These are phyloP conservation scores for Pempheris klunzingeri DNA, from an alignment of 2,797 vertebrate genomes.

Conservation along the genomic window DNA sequence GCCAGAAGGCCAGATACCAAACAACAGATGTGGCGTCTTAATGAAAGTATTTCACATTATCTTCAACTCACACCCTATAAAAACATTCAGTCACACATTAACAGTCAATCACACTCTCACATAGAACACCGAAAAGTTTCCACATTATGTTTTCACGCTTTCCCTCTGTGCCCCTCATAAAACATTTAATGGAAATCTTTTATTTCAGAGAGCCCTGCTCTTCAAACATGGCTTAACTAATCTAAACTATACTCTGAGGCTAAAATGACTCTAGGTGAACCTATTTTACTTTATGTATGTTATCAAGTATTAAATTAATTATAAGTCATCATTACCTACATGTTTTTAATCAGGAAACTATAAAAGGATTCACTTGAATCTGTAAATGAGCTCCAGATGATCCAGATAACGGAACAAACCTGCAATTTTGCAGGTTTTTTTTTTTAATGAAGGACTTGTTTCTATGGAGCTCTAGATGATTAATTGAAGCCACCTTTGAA, in stretches of 20 bases:
- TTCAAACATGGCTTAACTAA: neutral
- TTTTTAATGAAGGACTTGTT: neutral
- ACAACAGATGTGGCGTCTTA: conserved; percentile 52
- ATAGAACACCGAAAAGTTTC: neutral
- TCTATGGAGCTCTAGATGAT: neutral
- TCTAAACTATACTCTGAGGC: neutral
- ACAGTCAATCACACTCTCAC: neutral
- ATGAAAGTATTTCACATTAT: conserved; percentile 22
- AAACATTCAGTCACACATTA: neutral
- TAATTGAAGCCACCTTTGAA: neutral
- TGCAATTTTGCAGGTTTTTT: neutral
- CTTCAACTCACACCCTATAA: conserved; percentile 5
- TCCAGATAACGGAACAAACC: neutral
- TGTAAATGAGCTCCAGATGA: neutral
- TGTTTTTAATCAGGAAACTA: neutral
- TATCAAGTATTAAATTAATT: too few species aligned
- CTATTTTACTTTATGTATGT: neutral
- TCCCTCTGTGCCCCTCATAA: neutral
- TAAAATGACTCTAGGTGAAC: neutral
- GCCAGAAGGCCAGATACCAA: conserved; percentile 38
- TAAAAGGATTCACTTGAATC: neutral
- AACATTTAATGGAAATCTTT: neutral
- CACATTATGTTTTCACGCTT: neutral
- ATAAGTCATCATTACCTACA: too few species aligned
- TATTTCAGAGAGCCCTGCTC: neutral